A percentile compares a stretch with the other conserved stretches of the same genome.
phyloP scores from a whole-genome alignment of 2,113 vertebrate species.

The Trogon melanurus region DNA sequence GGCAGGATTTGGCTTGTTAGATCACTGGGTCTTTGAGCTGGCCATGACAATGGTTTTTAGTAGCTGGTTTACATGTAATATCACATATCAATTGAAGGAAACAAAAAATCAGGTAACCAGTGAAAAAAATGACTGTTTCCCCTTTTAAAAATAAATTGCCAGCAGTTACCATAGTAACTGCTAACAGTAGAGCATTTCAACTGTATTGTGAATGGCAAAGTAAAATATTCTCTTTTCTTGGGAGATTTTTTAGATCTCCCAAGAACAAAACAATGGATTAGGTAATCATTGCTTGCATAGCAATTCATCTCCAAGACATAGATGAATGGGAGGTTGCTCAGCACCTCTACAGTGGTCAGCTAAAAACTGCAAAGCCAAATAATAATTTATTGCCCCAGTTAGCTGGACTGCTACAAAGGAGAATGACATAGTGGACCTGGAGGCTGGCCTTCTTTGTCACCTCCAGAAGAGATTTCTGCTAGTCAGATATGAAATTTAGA shows the following conservation, averaged over 20 bases:
- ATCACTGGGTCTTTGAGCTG: background rate
- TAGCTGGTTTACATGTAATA: background rate
- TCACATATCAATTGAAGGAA: slow-evolving; percentile 44
- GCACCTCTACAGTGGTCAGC: background rate
- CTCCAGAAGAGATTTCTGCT: background rate
- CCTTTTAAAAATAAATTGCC: slow-evolving; percentile 50
- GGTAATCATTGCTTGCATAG: background rate
- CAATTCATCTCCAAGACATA: background rate
- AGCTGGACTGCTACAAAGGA: background rate
- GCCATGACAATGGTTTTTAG: background rate
- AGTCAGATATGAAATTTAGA: background rate
- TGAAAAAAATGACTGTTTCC: slow-evolving; percentile 39
- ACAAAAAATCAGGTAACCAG: slow-evolving; percentile 39
- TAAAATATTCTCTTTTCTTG: slow-evolving; percentile 65
- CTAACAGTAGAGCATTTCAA: slow-evolving; percentile 50
- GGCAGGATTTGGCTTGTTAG: background rate
- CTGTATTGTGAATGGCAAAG: slow-evolving; percentile 52
- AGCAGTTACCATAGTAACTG: slow-evolving; percentile 74
- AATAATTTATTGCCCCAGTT: background rate
- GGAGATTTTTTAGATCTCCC: background rate
- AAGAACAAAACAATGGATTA: background rate
- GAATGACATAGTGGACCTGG: background rate
- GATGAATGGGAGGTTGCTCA: background rate
- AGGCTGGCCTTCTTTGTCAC: background rate
- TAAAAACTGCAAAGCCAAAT: background rate